These are phyloP conservation scores for Cybosia mesomella DNA, from an alignment of 2,888 invertebrate genomes.

Conservation along the genomic window DNA sequence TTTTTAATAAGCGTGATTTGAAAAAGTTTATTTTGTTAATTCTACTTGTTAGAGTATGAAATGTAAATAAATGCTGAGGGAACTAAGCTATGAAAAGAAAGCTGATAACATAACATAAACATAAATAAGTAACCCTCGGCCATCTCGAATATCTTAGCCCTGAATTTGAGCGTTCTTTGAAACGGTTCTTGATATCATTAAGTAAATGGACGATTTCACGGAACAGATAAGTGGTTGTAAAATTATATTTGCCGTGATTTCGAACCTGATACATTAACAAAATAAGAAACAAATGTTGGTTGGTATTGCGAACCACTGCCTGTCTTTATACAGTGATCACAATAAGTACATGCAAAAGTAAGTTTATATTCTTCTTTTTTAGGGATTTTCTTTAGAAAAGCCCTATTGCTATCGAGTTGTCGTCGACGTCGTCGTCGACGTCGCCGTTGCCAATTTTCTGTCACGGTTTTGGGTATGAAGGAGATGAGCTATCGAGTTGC, in stretches of 20 bases:
- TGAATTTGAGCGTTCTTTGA: not conserved
- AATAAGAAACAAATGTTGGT: constrained; percentile 5
- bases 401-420: too few species aligned
- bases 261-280: constrained; percentile 2
- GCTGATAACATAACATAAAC: not conserved
- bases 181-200: constrained; percentile 14
- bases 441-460: too few species aligned
- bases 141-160: not conserved
- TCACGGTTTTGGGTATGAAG: too few species aligned
- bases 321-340: not conserved
- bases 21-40: too few species aligned
- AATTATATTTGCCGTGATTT: constrained; percentile 13
- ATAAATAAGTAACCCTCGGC: not conserved
- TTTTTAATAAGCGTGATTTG: too few species aligned
- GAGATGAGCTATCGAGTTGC: too few species aligned
- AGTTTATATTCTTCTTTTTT: not conserved
- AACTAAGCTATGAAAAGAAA: not conserved
- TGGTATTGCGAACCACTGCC: not conserved
- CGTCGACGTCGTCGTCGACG: too few species aligned
- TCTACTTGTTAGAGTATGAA: too few species aligned
- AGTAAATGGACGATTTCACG: constrained; percentile 11
- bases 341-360: not conserved
- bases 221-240: constrained; percentile 26
- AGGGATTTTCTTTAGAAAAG: too few species aligned
- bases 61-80: not conserved